These are phyloP conservation scores for Troides helena DNA, from an alignment of 2,888 invertebrate species.

Conservation along the genomic window DNA sequence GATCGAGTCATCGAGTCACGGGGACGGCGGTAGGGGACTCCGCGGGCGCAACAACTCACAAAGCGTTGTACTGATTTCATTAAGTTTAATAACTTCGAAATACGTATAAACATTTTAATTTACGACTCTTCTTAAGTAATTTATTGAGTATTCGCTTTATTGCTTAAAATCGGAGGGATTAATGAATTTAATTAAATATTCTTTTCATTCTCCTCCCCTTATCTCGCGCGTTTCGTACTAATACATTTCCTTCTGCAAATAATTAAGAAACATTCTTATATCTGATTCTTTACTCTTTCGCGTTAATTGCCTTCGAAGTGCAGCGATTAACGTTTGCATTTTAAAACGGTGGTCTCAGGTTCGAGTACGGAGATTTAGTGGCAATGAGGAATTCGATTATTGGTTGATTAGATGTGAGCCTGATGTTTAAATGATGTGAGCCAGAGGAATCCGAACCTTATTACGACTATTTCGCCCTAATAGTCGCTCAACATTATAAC, in stretches of 20 bases:
- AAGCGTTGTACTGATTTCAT: conserved; percentile 24
- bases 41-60: conserved; percentile 9
- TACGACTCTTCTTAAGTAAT: conserved; percentile 25
- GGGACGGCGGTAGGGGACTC: conserved; percentile 7
- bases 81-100: conserved; percentile 29
- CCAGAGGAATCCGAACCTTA: no score
- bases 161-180: conserved; percentile 1
- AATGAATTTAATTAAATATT: conserved; percentile 17
- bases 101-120: conserved; percentile 30
- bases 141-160: conserved; percentile 20
- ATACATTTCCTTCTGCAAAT: background rate
- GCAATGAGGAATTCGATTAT: no score
- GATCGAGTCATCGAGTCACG: conserved; percentile 18
- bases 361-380: no score
- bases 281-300: no score
- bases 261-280: background rate
- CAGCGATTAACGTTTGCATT: no score
- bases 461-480: no score
- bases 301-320: no score
- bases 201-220: background rate
- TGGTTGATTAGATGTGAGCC: no score
- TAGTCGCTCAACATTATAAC: no score
- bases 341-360: no score
- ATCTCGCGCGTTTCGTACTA: background rate
- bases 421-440: no score